Evolutionary conservation across 2,888 invertebrate genomes (phyloP).

Genomic region (Colostygia pectinataria): DNA sequence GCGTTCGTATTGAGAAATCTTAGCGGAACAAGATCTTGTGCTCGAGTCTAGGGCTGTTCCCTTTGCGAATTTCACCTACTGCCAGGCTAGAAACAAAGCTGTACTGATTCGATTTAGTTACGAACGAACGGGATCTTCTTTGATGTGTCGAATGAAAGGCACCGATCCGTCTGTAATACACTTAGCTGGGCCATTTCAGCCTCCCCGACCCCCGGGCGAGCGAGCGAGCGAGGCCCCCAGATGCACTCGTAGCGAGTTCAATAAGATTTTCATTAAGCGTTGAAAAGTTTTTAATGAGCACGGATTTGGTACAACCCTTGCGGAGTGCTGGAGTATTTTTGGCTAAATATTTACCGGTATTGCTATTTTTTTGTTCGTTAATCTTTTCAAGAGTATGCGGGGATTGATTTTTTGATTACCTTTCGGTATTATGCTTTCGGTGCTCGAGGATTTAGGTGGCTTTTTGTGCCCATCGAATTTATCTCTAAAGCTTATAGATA

Average conservation of each 20-base stretch:
- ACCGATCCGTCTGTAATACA: constrained; percentile 81
- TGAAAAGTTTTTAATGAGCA: constrained; percentile 79
- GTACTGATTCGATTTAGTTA: constrained; percentile 76
- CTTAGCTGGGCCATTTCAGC: constrained; percentile 78
- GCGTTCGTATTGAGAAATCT: constrained; percentile 24
- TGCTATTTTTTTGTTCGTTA: constrained; percentile 28
- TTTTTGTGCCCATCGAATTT: not conserved
- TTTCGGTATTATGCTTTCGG: constrained; percentile 3
- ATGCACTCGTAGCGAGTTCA: constrained; percentile 69
- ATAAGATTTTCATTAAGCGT: constrained; percentile 81
- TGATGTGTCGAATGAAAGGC: constrained; percentile 83
- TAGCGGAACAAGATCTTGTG: constrained; percentile 15
- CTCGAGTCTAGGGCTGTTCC: constrained; percentile 42
- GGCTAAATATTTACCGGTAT: constrained; percentile 29
- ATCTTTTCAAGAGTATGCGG: constrained; percentile 11
- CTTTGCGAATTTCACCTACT: constrained; percentile 58
- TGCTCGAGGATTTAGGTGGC: not conserved
- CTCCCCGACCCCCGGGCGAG: constrained; percentile 38
- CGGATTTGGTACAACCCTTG: constrained; percentile 64
- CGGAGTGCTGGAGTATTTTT: constrained; percentile 39
- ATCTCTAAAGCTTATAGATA: not conserved
- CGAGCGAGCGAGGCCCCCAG: constrained; percentile 37
- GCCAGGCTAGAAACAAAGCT: constrained; percentile 73
- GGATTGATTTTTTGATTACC: constrained; percentile 22
- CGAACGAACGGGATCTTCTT: constrained; percentile 77